Conservation (phyloP, 2,113 vertebrate species). For the Trinectes maculatus region DNA sequence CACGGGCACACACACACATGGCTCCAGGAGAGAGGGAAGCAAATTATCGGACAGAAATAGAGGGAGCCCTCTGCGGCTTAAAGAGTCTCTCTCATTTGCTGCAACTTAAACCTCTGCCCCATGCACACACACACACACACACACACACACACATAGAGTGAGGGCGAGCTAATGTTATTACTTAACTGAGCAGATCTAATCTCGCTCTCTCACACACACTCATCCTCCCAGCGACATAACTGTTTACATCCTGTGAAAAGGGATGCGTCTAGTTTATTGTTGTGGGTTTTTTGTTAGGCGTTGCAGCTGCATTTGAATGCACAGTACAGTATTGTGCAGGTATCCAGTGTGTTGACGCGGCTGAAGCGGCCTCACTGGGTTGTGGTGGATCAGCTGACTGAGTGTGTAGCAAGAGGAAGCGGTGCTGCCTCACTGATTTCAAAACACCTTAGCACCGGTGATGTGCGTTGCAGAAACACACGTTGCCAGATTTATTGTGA, state of each 20-base stretch:
- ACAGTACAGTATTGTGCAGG: conserved; percentile 5
- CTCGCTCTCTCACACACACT: conserved; percentile 29
- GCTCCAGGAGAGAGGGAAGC: conserved; percentile 15
- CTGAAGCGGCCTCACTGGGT: conserved; percentile 23
- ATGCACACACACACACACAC: background rate
- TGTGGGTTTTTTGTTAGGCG: conserved; percentile 3
- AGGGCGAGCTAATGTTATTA: conserved; percentile 58
- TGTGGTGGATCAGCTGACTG: conserved; percentile 67
- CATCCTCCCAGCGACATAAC: background rate
- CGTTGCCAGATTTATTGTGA: background rate
- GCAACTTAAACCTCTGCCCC: conserved; percentile 32
- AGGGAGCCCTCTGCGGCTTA: conserved; percentile 30
- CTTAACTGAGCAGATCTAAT: conserved; percentile 47
- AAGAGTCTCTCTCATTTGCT: conserved; percentile 37
- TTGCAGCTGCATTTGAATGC: background rate
- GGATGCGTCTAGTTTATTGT: conserved; percentile 1
- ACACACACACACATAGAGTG: background rate
- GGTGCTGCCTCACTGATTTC: conserved; percentile 65
- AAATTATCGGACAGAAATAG: conserved; percentile 42
- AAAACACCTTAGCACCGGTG: conserved; percentile 59
- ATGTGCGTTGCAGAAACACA: background rate
- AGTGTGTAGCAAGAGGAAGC: conserved; percentile 44
- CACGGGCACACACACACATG: conserved; percentile 6
- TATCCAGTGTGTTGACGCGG: conserved; percentile 43
- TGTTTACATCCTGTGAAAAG: no score